A percentile compares a stretch with the other conserved stretches of the same genome.
phyloP scores from a whole-genome alignment of 2,888 invertebrate species.

The Hipparchia semele region DNA sequence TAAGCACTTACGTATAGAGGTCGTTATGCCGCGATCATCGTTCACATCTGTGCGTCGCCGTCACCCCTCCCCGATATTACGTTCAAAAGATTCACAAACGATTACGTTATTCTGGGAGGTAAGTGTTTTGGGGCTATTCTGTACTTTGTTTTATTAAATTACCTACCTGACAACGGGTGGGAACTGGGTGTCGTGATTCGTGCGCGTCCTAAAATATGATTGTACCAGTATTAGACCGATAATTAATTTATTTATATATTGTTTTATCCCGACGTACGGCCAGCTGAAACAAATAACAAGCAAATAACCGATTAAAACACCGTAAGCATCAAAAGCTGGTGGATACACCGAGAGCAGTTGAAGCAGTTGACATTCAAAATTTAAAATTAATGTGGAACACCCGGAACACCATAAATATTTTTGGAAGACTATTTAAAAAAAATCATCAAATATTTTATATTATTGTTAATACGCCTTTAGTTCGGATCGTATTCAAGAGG shows the following conservation, averaged over 20 bases:
- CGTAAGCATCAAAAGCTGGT: too few species aligned
- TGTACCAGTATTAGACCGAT: too few species aligned
- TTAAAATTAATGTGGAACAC: too few species aligned
- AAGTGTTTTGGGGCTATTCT: slow-evolving; percentile 15
- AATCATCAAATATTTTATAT: too few species aligned
- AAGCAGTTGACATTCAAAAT: too few species aligned
- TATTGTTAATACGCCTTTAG: not conserved
- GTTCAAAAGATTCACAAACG: slow-evolving; percentile 31
- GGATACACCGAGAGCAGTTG: not conserved
- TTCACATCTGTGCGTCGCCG: slow-evolving; percentile 26
- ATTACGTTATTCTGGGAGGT: slow-evolving; percentile 16
- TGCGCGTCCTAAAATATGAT: not conserved
- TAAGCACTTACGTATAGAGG: slow-evolving; percentile 22
- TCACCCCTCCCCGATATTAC: slow-evolving; percentile 12
- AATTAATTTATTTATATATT: too few species aligned
- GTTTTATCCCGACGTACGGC: too few species aligned
- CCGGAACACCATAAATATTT: too few species aligned
- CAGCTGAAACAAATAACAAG: too few species aligned
- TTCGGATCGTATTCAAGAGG: slow-evolving; percentile 9
- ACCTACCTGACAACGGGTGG: not conserved
- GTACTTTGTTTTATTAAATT: slow-evolving; percentile 14
- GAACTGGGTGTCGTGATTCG: not conserved
- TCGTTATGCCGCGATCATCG: slow-evolving; percentile 25
- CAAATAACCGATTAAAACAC: too few species aligned
- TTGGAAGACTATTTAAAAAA: too few species aligned